Percentiles rank a stretch among this genome's conserved stretches.
Conservation (phyloP, 2,888 invertebrate species). For the Scaeva pyrastri region DNA sequence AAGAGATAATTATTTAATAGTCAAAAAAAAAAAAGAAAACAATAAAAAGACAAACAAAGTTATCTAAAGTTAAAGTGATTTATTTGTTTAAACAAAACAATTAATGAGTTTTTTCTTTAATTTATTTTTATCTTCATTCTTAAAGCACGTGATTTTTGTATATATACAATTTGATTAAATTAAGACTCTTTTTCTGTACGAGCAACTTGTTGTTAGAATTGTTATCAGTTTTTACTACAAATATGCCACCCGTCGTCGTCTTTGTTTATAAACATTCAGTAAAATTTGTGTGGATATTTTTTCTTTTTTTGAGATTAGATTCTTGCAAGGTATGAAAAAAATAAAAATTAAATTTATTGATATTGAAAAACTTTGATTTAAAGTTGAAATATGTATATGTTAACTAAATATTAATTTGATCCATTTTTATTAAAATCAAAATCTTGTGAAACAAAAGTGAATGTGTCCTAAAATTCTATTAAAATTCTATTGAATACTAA, state of each 20-base stretch:
- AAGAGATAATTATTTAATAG: neutral
- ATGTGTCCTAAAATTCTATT: too few species aligned
- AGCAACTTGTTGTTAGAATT: too few species aligned
- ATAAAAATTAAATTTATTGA: neutral
- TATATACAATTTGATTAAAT: neutral
- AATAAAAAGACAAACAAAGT: too few species aligned
- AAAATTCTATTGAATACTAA: too few species aligned
- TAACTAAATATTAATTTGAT: too few species aligned
- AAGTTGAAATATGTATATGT: too few species aligned
- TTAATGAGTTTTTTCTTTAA: neutral
- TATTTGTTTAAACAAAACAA: neutral
- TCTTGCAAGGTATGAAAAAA: slow-evolving; percentile 12
- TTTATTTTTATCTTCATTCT: neutral
- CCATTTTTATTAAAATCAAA: too few species aligned
- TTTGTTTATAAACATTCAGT: neutral
- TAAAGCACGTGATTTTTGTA: neutral
- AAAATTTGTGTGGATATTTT: neutral
- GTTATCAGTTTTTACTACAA: neutral
- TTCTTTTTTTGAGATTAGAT: neutral
- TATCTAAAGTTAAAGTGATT: neutral
- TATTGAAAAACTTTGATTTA: too few species aligned
- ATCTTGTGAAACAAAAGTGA: too few species aligned
- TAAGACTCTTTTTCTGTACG: too few species aligned
- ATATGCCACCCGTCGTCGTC: neutral
- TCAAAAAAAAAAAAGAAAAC: too few species aligned